These are phyloP conservation scores for Koerneria pararmatus DNA, from an alignment of 2,888 invertebrate species.

Conservation along the genomic window DNA sequence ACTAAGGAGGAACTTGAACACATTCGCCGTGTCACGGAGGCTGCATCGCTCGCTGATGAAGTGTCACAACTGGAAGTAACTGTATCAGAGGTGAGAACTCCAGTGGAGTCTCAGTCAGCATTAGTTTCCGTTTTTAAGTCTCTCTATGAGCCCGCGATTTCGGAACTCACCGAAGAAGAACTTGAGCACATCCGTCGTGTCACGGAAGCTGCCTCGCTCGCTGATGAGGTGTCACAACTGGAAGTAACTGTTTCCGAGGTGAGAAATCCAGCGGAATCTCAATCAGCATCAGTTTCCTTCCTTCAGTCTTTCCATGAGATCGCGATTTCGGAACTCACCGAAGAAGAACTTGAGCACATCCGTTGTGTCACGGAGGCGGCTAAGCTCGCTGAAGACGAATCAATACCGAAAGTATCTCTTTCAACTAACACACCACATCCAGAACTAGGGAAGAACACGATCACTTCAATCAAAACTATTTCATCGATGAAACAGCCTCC, in stretches of 20 bases:
- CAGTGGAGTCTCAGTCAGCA: no score
- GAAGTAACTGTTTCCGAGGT: no score
- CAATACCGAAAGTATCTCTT: no score
- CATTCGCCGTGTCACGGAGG: background rate
- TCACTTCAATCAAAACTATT: no score
- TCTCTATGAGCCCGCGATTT: no score
- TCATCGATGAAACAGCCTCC: no score
- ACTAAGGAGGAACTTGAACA: slow-evolving; percentile 27
- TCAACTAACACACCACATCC: no score
- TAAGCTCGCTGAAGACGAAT: slow-evolving; percentile 26
- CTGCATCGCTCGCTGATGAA: slow-evolving; percentile 5
- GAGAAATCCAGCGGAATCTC: no score
- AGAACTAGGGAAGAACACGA: no score
- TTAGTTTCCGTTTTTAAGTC: no score
- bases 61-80: background rate
- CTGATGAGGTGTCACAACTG: background rate
- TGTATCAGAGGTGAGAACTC: background rate
- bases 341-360: no score
- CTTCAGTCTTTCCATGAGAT: background rate
- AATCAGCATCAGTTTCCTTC: no score
- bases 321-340: background rate
- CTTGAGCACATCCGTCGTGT: slow-evolving; percentile 19
- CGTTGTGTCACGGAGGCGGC: slow-evolving; percentile 23
- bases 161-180: slow-evolving; percentile 18
- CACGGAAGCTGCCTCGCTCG: slow-evolving; percentile 4